Base-by-base conservation (phyloP, 1,140 invertebrate genomes). In the Xylocopa sonorina region DNA sequence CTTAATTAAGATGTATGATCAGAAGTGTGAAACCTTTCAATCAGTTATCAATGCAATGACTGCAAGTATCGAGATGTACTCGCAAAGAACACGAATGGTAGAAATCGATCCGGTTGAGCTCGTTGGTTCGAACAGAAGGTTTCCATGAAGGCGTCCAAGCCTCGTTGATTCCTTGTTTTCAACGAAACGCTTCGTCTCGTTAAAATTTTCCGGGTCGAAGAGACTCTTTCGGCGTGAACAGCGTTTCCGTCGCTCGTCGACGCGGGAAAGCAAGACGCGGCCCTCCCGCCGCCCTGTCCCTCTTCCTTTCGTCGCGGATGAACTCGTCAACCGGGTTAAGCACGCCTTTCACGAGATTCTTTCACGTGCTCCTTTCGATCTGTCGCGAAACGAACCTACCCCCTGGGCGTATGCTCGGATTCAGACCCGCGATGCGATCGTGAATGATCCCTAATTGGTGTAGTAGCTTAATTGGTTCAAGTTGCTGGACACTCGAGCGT, bases 261-360 rank as follows among this genome's bases (percentile, higher is more conserved):
- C 38, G 58, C 53, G 32, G 1, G 12, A 5, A 38, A 46, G n/a
- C 62, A 53, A 57, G 29, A 55, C 48, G 2, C 34, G 18, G 53
- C 10, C 9, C 18, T 16, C 38, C 12, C 48, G n/a, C n/a, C n/a
- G n/a, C n/a, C n/a, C n/a, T n/a, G n/a, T 3, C 12, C 27, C 34
- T 62, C 16, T 29, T 18, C 7, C 46, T 66, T 41, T 32, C 32
- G 48, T 58, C 50, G 50, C 32, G 41, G 51, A 76, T 76, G 74
- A 76, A 76, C 64, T 76, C 74, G 63, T 76, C 63, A 76, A 76
- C 63, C 38, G 64, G 74, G 63, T 76, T 68, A 76, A 76, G 63
- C 55, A 55, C 74, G 63, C 64, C 63, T 57, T 76, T 76, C 62
- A 55, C 60, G 41, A 76, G 53, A 76, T 68, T 62, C 55, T 43